These are phyloP conservation scores for Anthophora plumipes DNA, from an alignment of 2,888 invertebrate species.

Conservation along the genomic window DNA sequence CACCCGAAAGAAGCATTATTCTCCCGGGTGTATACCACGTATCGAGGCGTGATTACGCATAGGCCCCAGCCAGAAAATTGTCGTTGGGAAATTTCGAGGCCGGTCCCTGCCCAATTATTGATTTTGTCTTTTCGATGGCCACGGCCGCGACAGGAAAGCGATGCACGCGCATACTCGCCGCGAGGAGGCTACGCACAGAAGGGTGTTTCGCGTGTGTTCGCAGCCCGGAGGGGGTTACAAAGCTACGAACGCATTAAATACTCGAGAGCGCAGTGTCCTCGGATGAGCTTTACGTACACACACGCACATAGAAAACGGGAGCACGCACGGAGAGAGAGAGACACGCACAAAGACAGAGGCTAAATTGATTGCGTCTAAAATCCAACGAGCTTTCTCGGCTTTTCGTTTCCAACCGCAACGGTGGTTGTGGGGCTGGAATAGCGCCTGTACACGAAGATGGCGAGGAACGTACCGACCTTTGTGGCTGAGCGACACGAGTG, in stretches of 20 bases:
- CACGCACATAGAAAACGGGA: conserved; percentile 9
- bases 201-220: conserved; percentile 54
- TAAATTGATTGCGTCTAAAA: conserved; percentile 79
- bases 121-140: conserved; percentile 82
- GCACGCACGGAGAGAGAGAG: background rate
- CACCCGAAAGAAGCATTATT: background rate
- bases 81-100: conserved; percentile 69
- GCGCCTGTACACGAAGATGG: conserved; percentile 41
- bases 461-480: conserved; percentile 68
- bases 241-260: conserved; percentile 82
- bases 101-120: conserved; percentile 80
- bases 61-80: conserved; percentile 49
- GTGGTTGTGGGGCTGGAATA: conserved; percentile 7
- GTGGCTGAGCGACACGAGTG: conserved; percentile 57
- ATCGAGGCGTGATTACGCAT: conserved; percentile 63
- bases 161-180: conserved; percentile 52
- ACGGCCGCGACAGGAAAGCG: conserved; percentile 54
- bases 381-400: conserved; percentile 71
- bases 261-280: conserved; percentile 77
- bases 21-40: background rate
- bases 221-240: conserved; percentile 73
- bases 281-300: conserved; percentile 71
- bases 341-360: conserved; percentile 56
- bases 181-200: conserved; percentile 55
- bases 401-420: conserved; percentile 56